These are phyloP conservation scores for Cyclophora albipunctata DNA, from an alignment of 2,888 invertebrate species.

Conservation along the genomic window DNA sequence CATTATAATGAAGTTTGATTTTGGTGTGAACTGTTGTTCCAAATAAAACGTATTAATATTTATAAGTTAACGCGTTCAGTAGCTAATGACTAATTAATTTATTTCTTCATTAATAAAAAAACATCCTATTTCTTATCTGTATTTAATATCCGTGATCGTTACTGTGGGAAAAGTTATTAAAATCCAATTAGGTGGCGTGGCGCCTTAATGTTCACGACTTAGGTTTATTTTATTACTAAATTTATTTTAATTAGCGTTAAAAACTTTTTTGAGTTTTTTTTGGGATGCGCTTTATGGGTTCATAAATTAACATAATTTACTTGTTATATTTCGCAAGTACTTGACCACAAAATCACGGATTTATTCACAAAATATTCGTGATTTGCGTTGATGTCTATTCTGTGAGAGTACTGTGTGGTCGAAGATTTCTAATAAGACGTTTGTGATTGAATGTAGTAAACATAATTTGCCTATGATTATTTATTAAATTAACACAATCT, in stretches of 20 bases:
- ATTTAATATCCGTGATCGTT: conserved; percentile 1
- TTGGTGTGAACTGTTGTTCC: too few relatives aligned
- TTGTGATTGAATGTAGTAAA: too few relatives aligned
- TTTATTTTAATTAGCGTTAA: background rate
- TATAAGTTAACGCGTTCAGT: too few relatives aligned
- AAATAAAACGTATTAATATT: too few relatives aligned
- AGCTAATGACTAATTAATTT: too few relatives aligned
- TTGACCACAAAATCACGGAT: too few relatives aligned
- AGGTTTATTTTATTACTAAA: background rate
- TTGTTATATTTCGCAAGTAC: background rate
- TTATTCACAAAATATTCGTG: too few relatives aligned
- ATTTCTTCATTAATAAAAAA: background rate
- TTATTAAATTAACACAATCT: too few relatives aligned
- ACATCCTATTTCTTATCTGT: conserved; percentile 14
- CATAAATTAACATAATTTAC: background rate
- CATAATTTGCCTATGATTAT: too few relatives aligned
- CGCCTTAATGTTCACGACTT: background rate
- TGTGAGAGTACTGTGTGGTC: background rate
- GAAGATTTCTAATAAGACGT: too few relatives aligned
- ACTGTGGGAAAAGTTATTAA: conserved; percentile 2
- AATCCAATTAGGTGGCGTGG: conserved; percentile 4
- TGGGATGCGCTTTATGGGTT: background rate
- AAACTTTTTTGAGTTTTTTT: background rate
- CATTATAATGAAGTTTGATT: too few relatives aligned
- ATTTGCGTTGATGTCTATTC: background rate